Evolutionary conservation across 2,113 vertebrate genomes (phyloP).

Genomic region (Chaetorhynchus papuensis): DNA sequence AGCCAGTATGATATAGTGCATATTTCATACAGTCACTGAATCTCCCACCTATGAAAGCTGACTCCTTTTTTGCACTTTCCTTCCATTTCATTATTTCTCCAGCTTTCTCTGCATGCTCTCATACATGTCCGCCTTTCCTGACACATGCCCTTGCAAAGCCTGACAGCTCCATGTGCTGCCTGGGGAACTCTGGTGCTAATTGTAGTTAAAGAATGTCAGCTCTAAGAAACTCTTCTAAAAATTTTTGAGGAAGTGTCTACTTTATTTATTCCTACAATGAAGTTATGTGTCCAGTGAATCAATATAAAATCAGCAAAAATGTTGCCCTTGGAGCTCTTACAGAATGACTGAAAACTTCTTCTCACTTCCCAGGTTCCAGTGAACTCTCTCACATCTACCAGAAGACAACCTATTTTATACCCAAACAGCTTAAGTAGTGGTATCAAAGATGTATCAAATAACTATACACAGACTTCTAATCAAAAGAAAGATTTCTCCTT

Average conservation of each 20-base stretch:
- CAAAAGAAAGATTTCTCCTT: background rate
- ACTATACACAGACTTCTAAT: background rate
- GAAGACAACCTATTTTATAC: background rate
- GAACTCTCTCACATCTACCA: background rate
- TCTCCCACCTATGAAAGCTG: background rate
- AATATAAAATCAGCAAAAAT: accelerated
- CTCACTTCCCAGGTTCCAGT: background rate
- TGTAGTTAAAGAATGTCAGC: background rate
- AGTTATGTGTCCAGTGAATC: background rate
- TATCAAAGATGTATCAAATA: background rate
- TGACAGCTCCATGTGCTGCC: background rate
- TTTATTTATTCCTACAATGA: background rate
- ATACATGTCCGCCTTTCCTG: background rate
- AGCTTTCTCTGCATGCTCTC: background rate
- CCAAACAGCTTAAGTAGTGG: background rate
- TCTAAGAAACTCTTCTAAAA: background rate
- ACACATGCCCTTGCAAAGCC: background rate
- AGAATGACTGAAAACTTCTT: background rate
- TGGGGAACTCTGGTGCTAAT: background rate
- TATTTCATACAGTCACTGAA: background rate
- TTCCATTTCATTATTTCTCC: background rate
- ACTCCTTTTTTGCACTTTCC: background rate
- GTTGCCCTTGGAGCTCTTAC: background rate
- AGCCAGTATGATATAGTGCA: accelerated
- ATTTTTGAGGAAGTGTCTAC: background rate